Evolutionary conservation across 2,113 vertebrate species (phyloP).

Genomic region (Gnathonemus echidnorhynchus): DNA sequence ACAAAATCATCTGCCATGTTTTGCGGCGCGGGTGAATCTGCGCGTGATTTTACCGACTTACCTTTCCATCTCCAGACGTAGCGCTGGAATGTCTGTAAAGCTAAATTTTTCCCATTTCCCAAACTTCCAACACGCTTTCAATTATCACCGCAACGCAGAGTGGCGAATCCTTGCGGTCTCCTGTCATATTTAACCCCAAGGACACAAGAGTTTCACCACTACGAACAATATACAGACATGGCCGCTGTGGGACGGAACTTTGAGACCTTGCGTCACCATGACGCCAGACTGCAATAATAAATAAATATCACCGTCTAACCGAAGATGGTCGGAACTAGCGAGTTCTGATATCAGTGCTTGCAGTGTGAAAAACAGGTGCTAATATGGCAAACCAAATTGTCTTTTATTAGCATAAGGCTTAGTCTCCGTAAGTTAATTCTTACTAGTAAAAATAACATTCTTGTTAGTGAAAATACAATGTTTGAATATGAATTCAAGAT

Average conservation of each 20-base stretch:
- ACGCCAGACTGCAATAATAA: neutral
- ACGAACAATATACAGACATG: neutral
- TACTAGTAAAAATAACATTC: too few relatives aligned
- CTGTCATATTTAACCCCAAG: neutral
- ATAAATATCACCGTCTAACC: neutral
- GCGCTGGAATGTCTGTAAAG: neutral
- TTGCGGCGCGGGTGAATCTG: neutral
- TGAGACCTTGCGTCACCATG: neutral
- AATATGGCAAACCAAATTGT: neutral
- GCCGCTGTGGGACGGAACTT: neutral
- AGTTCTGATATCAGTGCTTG: neutral
- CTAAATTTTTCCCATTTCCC: neutral
- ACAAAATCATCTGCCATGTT: neutral
- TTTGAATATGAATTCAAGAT: too few relatives aligned
- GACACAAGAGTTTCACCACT: neutral
- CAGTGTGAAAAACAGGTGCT: neutral
- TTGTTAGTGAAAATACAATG: too few relatives aligned
- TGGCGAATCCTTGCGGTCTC: neutral
- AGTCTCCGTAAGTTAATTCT: too few relatives aligned
- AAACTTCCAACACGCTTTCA: neutral
- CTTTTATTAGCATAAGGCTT: too few relatives aligned
- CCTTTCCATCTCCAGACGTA: neutral
- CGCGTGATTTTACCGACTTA: neutral
- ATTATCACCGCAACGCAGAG: neutral
- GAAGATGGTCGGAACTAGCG: neutral